Base-by-base conservation (phyloP, 2,113 vertebrate species). In the Platysteira castanea region DNA sequence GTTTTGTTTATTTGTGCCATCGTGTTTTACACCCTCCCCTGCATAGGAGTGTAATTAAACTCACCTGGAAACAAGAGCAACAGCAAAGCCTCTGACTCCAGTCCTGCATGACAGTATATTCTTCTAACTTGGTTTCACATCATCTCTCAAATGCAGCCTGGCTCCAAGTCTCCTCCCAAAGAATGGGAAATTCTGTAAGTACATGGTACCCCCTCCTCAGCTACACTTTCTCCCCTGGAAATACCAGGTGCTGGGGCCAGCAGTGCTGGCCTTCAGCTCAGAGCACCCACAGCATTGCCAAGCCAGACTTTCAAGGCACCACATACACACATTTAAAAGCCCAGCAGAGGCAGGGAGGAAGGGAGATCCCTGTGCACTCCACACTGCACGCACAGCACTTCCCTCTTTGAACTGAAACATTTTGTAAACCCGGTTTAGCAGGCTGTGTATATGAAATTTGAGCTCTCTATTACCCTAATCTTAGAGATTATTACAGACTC, bases 11-110 rank as follows among this genome's bases (percentile, higher is more conserved):
- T 86, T 91, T 89, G 59, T 91, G 41, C 71, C 61, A 70, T 87
- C 39, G 13, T 56, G 79, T 92, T 97, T 95, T 81, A 86, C 60
- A 61, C 10, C 17, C 64, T 80, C 11, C 23, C 11, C 60, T 90
- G 39, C 76, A 89, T 30, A 93, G 64, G 42, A 54, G 12, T 28
- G 56, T 70, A 73, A 94, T 85, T 91, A 95, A 87, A 97, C 76
- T 80, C 90, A 95, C 89, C 69, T 91, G 84, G 77, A 96, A 79
- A 67, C 3, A 15, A 6, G 10, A 93, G 70, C 49, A 52, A 65
- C 64, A 88, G 70, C 54, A 33, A 94, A 95, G 75, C 76, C 88
- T 73, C 87, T 84, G 87, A 67, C 44, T n/a, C 11, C 50, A 84
- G 50, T 78, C 68, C 70, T 61, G 4, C 46, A 16, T 54, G 90